These are phyloP conservation scores for Kryptolebias ocellatus DNA, from an alignment of 2,797 vertebrate genomes.

Conservation along the genomic window DNA sequence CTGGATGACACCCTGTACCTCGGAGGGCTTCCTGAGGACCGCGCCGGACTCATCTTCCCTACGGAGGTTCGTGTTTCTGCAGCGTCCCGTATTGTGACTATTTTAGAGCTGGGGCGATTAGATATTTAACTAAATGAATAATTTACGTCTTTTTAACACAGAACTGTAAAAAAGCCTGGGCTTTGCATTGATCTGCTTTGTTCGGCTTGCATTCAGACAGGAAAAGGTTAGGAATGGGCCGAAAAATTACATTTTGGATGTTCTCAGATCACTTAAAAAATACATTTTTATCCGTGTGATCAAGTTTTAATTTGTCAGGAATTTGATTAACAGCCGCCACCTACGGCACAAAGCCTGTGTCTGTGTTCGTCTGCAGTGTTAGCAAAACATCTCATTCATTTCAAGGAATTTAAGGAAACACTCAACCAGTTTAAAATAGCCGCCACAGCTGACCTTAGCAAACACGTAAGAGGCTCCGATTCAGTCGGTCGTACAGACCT, in stretches of 20 bases:
- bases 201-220: background rate
- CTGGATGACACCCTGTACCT: slow-evolving; percentile 95
- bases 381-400: too few species aligned
- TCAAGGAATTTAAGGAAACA: too few species aligned
- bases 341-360: too few species aligned
- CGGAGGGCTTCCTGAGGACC: slow-evolving; percentile 95
- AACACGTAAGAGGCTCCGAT: too few species aligned
- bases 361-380: too few species aligned
- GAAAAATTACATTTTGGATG: background rate
- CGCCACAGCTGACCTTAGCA: too few species aligned
- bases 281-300: background rate
- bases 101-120: background rate
- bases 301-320: slow-evolving; percentile 1
- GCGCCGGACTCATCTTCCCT: slow-evolving; percentile 94
- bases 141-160: background rate
- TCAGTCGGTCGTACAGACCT: too few species aligned
- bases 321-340: background rate
- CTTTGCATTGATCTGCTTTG: slow-evolving; percentile 4
- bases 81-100: background rate
- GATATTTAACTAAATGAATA: background rate
- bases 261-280: slow-evolving; percentile 2
- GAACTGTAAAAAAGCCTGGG: background rate
- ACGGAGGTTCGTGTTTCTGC: slow-evolving; percentile 88
- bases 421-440: too few species aligned
- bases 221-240: background rate